Base-by-base conservation (phyloP, 1,140 invertebrate genomes). In the Medauroidea extradentata region DNA sequence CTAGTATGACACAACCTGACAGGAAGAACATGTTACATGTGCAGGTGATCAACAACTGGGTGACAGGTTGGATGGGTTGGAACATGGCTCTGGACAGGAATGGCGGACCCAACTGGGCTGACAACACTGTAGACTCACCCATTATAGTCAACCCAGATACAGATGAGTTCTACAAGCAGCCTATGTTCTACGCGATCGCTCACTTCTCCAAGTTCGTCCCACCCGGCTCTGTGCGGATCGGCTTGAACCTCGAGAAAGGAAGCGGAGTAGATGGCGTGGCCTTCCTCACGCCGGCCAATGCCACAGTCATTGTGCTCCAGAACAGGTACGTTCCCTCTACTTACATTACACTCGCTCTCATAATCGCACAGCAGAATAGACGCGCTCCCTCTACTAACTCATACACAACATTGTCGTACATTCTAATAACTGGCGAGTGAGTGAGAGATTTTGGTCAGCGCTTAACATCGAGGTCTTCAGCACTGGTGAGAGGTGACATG, bases 171-270 rank as follows among this genome's bases (percentile, higher is more conserved):
- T 91, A 91, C 67, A 94, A 94, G 69, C 90, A 95, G 64, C 92
- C 93, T 0, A 90, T 91, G 78, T 96, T 83, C 71, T 96, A 95
- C 73, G 85, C 82, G 9, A 78, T 95, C 65, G 89, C 86, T 1
- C 94, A 96, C 74, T 91, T 95, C 63, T 90, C 89, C 39, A 91
- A 89, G 76, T 93, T 92, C 67, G 73, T 94, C 16, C 79, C 82
- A 1, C 76, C 77, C 59, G 80, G 79, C 43, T 90, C 89, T 0
- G 61, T 71, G 24, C 77, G 82, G 51, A 71, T 81, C 53, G 68
- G 67, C 23, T 18, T 70, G 4, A 18, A 29, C 4, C 0, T 27
- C 19, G 16, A 44, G 9, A 24, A 19, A 14, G 8, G 25, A 18
- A 25, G 44, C 11, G 58, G 53, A 46, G 42, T 69, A 16, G 51